Percentiles rank a stretch among this genome's conserved stretches.
phyloP scores from a whole-genome alignment of 2,797 vertebrate genomes.

The Gallirallus australis region DNA sequence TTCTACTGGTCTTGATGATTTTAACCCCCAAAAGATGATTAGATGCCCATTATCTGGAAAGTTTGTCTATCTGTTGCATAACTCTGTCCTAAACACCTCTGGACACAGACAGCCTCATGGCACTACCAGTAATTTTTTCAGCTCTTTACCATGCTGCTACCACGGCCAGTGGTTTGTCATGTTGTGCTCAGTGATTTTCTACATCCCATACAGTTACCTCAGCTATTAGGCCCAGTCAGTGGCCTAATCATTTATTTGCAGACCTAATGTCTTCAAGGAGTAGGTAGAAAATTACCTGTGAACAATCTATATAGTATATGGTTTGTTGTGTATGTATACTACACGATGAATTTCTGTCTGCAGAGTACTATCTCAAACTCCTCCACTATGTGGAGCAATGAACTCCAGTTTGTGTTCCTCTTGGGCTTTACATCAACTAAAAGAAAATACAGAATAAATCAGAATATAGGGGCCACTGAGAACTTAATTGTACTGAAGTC shows the following conservation, averaged over 20 bases:
- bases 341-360: background rate
- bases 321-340: background rate
- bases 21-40: background rate
- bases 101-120: background rate
- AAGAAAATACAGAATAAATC: background rate
- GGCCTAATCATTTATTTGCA: background rate
- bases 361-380: background rate
- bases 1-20: background rate
- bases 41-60: rapidly evolving
- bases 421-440: background rate
- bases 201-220: background rate
- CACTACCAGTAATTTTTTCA: background rate
- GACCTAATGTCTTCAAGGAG: background rate
- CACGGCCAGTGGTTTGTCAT: background rate
- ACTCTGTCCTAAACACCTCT: background rate
- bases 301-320: background rate
- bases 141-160: background rate
- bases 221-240: background rate
- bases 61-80: background rate
- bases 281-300: background rate
- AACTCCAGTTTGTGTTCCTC: background rate
- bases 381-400: background rate
- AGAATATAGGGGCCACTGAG: background rate
- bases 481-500: background rate
- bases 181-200: background rate